These are phyloP conservation scores for Paelopatides confundens DNA, from an alignment of 53 echinoderm and acorn worm genomes.

Conservation along the genomic window DNA sequence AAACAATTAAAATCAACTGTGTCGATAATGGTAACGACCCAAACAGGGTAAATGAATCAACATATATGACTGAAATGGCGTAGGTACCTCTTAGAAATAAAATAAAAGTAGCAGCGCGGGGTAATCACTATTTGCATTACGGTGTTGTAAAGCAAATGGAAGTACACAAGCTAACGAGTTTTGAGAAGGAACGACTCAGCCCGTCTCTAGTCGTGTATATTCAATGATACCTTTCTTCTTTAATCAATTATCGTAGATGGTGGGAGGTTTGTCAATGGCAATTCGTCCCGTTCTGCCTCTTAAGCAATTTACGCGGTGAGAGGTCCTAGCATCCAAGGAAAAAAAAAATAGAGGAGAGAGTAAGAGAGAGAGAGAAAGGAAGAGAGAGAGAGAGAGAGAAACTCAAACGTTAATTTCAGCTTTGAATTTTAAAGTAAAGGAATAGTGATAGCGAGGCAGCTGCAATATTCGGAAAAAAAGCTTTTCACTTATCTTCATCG, in stretches of 20 bases:
- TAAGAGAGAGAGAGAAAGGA: not conserved
- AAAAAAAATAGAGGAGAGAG: too few relatives aligned
- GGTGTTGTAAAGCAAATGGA: constrained; percentile 28
- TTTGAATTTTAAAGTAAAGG: constrained; percentile 21
- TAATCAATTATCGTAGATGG: constrained; percentile 25
- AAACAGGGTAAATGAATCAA: not conserved
- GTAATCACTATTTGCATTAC: constrained; percentile 39
- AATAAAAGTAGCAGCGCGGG: not conserved
- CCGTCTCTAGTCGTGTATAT: constrained; percentile 11
- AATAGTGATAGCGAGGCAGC: constrained; percentile 25
- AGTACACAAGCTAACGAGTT: constrained; percentile 22
- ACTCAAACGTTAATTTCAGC: constrained; percentile 39
- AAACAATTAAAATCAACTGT: not conserved
- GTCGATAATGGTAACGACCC: not conserved
- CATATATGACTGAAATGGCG: too few relatives aligned
- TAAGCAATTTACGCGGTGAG: constrained; percentile 46
- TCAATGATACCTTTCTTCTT: constrained; percentile 28
- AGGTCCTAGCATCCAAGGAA: not conserved
- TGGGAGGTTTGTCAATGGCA: constrained; percentile 1
- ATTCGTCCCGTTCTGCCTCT: constrained; percentile 31
- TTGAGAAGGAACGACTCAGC: constrained; percentile 14
- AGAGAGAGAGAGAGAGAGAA: not conserved
- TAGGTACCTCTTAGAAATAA: too few relatives aligned
- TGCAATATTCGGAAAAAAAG: constrained; percentile 31
- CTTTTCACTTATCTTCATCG: constrained; percentile 33